Evolutionary conservation across 2,888 invertebrate genomes (phyloP).

Genomic region (Ommatoiulus sabulosus): DNA sequence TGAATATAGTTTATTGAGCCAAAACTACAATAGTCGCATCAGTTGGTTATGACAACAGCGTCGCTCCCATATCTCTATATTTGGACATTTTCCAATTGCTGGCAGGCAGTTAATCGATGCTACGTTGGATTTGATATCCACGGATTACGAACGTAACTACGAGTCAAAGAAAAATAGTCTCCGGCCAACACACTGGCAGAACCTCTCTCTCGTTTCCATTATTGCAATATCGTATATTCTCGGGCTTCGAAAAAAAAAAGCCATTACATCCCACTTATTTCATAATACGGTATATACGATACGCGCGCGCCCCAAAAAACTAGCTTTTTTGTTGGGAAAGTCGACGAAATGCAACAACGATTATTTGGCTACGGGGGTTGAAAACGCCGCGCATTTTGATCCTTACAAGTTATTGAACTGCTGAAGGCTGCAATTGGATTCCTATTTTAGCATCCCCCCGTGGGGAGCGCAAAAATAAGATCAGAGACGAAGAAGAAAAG

Average conservation of each 20-base stretch:
- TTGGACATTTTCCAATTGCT: not conserved
- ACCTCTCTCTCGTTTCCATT: not conserved
- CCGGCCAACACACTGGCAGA: not conserved
- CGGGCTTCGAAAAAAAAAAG: not conserved
- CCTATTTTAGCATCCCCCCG: not conserved
- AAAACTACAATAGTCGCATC: not conserved
- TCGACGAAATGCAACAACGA: slow-evolving; percentile 29
- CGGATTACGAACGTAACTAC: not conserved
- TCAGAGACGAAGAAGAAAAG: not conserved
- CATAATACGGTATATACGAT: not conserved
- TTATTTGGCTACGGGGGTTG: not conserved
- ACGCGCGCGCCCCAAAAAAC: no score
- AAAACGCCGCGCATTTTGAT: not conserved
- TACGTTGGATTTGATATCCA: not conserved
- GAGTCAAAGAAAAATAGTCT: not conserved
- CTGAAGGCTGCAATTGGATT: slow-evolving; percentile 45
- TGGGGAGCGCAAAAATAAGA: not conserved
- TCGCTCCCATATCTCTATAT: not conserved
- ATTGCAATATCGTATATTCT: not conserved
- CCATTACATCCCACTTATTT: slow-evolving; percentile 1
- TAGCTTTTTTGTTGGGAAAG: not conserved
- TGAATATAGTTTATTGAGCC: not conserved
- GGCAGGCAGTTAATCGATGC: not conserved
- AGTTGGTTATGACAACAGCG: not conserved
- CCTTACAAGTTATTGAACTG: slow-evolving; percentile 38